Base-by-base conservation (phyloP, 2,113 vertebrate genomes). In the Apus apus region DNA sequence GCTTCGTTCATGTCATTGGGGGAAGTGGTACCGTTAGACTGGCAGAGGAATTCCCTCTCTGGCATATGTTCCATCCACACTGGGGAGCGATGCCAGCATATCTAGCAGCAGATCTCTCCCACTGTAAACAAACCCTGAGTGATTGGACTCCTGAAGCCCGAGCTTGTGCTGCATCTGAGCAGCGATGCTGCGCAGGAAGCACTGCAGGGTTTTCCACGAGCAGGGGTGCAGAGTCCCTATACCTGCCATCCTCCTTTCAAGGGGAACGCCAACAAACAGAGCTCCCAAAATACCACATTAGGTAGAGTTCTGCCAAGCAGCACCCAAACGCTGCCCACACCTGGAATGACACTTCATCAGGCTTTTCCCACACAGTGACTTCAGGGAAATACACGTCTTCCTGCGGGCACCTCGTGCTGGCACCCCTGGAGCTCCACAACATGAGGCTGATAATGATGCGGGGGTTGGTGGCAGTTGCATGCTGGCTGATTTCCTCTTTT, bases 31-130 rank as follows among this genome's bases (percentile, higher is more conserved):
- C 84, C 0, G 94, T 94, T 85, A 91, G 93, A 94, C 94, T 95
- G 94, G 96, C 95, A 96, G 93, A 92, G 95, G 95, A 96, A 94
- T 96, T 96, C 95, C 95, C 95, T 97, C 91, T 85, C 95, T 97
- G 94, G 95, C 95, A 94, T 95, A 95, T 95, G 95, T 92, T 96
- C 65, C 94, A 95, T 96, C 94, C 93, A 96, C 95, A 87, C 48
- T 0, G 89, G 85, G 96, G 94, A 96, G 94, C 40, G 45, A n/a
- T 97, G 96, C 95, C 96, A 97, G 94, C 94, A 81, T 78, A 92
- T 93, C 94, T 89, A 95, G 94, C 93, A 90, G 96, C 91, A 94
- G 91, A 95, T 84, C 91, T 96, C 93, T 95, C 85, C 89, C 89
- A 85, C 70, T 23, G 89, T 97, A 96, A 96, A 95, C 94, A 97